Percentiles rank a stretch among this genome's conserved stretches.
Conservation (phyloP, 2,888 invertebrate genomes). For the Xestoiulus laeticollis region DNA sequence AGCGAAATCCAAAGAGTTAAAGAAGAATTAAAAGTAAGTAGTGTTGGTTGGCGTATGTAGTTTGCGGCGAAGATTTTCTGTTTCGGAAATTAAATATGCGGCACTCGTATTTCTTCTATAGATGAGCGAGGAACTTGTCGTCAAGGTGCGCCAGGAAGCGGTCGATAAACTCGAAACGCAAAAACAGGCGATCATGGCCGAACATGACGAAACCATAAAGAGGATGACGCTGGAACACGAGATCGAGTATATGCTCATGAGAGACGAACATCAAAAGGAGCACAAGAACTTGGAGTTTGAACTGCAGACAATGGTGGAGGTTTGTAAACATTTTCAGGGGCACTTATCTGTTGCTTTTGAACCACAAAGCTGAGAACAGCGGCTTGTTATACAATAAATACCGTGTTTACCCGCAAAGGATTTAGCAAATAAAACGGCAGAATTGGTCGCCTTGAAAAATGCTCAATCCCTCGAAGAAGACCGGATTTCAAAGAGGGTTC, state of each 20-base stretch:
- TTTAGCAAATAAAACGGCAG: not conserved
- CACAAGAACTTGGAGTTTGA: not conserved
- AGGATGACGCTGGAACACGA: constrained; percentile 58
- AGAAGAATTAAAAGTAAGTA: constrained; percentile 31
- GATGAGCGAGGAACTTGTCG: not conserved
- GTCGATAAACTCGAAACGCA: not conserved
- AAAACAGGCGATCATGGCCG: not conserved
- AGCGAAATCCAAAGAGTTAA: constrained; percentile 42
- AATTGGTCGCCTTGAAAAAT: not conserved
- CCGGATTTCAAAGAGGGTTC: not conserved
- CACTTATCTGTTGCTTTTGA: not conserved
- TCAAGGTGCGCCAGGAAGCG: not conserved
- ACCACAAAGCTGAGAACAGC: not conserved
- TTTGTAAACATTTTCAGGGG: not conserved
- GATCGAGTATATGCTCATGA: constrained; percentile 57
- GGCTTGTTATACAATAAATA: not conserved
- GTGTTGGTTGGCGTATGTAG: not conserved
- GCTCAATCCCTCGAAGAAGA: not conserved
- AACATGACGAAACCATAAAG: constrained; percentile 32
- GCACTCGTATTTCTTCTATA: not conserved
- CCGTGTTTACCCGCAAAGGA: not conserved
- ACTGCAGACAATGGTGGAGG: constrained; percentile 42
- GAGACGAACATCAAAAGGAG: constrained; percentile 43
- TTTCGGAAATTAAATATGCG: not conserved
- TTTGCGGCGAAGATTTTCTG: not conserved